Percentiles rank a stretch among this genome's conserved stretches.
phyloP scores from a whole-genome alignment of 2,888 invertebrate genomes.

The Daptonema setosum region DNA sequence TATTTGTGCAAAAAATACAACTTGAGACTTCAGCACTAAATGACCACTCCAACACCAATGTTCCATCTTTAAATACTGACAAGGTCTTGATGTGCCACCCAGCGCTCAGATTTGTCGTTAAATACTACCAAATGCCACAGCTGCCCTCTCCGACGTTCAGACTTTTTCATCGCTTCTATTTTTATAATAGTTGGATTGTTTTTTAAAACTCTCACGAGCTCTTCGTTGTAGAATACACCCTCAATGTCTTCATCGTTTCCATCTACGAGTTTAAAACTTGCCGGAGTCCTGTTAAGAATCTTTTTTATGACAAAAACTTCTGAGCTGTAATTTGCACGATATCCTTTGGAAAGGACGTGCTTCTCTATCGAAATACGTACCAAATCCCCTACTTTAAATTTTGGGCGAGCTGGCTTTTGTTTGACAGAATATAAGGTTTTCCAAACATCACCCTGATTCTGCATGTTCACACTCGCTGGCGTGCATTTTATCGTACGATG shows the following conservation, averaged over 20 bases:
- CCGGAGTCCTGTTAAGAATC: not conserved
- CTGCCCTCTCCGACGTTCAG: not conserved
- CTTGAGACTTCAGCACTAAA: not conserved
- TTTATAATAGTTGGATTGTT: not conserved
- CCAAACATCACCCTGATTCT: not conserved
- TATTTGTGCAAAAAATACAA: not conserved
- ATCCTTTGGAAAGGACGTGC: not conserved
- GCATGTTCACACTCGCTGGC: not conserved
- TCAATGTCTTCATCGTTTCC: not conserved
- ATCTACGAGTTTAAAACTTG: not conserved
- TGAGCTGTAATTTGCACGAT: not conserved
- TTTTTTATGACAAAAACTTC: not conserved
- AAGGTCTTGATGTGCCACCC: not conserved
- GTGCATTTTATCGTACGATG: not conserved
- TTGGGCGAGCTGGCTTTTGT: no score
- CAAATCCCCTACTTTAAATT: not conserved
- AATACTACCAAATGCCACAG: not conserved
- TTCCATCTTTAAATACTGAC: not conserved
- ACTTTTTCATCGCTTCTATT: not conserved
- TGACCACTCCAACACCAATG: no score
- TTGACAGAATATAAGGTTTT: not conserved
- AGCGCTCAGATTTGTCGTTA: not conserved
- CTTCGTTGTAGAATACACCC: conserved; percentile 1
- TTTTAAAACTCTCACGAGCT: not conserved
- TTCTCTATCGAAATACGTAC: not conserved